phyloP scores from a whole-genome alignment of 2,113 vertebrate species.

The Anoura caudifer region DNA sequence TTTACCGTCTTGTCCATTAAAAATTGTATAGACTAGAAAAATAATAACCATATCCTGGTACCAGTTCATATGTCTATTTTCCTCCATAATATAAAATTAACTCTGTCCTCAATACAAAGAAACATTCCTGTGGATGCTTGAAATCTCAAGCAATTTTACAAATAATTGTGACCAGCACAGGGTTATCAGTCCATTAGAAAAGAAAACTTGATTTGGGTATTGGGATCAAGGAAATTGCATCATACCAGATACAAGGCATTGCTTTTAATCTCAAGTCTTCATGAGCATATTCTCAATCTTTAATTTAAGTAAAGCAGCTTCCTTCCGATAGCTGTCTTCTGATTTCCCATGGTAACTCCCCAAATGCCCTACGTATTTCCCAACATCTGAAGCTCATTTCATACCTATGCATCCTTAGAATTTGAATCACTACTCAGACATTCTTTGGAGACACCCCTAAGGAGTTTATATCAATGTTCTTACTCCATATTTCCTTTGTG shows the following conservation, averaged over 20 bases:
- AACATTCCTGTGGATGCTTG: not conserved
- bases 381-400: constrained; percentile 27
- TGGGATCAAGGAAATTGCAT: not conserved
- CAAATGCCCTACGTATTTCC: not conserved
- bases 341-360: constrained; percentile 2
- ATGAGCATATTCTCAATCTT: not conserved
- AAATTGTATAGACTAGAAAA: not conserved
- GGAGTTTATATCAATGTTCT: constrained; percentile 44
- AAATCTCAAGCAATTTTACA: not conserved
- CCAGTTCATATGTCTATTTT: not conserved
- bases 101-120: not conserved
- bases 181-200: not conserved
- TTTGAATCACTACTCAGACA: constrained; percentile 19
- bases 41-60: not conserved
- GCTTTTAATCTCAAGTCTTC: not conserved
- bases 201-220: not conserved
- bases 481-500: not conserved
- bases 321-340: not conserved
- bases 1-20: not conserved
- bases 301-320: not conserved
- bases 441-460: constrained; percentile 32
- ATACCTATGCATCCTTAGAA: not conserved
- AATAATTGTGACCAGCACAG: not conserved
- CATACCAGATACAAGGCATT: not conserved
- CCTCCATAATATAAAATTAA: not conserved